A percentile compares a stretch with the other conserved stretches of the same genome.
Conservation (phyloP, 2,113 vertebrate genomes). For the Pelecanus crispus region DNA sequence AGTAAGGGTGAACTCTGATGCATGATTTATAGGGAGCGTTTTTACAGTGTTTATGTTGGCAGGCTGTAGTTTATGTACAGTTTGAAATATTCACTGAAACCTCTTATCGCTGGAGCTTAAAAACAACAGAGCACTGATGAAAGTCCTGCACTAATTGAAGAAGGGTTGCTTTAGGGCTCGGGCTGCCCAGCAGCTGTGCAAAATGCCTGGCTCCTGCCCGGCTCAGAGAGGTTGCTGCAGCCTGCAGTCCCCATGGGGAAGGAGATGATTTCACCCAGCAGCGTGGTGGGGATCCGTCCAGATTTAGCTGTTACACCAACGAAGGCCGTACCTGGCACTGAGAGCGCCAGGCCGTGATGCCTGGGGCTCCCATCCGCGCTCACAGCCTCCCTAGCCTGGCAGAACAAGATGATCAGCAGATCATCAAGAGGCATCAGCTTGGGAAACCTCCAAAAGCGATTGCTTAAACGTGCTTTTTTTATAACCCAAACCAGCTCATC, state of each 20-base stretch:
- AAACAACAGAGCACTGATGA: neutral
- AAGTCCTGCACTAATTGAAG: neutral
- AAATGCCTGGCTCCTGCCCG: neutral
- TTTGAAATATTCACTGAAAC: neutral
- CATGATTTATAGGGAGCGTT: neutral
- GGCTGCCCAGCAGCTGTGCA: neutral
- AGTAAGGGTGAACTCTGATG: neutral
- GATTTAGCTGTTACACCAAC: fast-evolving
- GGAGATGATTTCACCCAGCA: neutral
- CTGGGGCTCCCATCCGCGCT: neutral
- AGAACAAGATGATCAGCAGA: neutral
- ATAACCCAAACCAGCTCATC: neutral
- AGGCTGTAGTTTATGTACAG: neutral
- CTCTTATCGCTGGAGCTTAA: neutral
- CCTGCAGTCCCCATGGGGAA: neutral
- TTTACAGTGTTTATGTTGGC: conserved; percentile 9
- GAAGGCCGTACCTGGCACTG: neutral
- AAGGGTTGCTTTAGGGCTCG: neutral
- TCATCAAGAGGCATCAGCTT: neutral
- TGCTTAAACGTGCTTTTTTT: neutral
- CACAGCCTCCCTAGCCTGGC: neutral
- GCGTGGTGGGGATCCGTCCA: neutral
- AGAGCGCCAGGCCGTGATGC: neutral
- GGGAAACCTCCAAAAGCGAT: neutral
- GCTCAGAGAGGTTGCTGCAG: neutral